phyloP scores from a whole-genome alignment of 2,888 invertebrate genomes.

The Chironomus tentans region DNA sequence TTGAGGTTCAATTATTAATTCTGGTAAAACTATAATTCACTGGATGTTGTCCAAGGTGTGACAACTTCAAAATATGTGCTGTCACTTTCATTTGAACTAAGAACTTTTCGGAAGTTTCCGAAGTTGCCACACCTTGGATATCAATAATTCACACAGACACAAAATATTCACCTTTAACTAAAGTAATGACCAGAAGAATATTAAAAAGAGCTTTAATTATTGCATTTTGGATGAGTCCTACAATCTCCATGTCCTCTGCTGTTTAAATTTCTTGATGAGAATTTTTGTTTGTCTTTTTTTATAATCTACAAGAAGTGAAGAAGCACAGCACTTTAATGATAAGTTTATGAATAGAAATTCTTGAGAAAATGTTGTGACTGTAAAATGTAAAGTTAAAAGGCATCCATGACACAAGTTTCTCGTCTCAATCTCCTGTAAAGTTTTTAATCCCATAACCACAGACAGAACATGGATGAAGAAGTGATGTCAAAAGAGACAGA shows the following conservation, averaged over 20 bases:
- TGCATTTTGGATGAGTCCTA: not conserved
- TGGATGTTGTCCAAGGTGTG: not conserved
- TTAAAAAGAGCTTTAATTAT: conserved; percentile 17
- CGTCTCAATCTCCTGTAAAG: not conserved
- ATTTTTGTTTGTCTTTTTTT: no score
- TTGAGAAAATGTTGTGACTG: no score
- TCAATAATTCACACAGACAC: not conserved
- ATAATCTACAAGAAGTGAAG: not conserved
- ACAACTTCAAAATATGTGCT: no score
- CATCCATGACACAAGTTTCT: not conserved
- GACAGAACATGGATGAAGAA: not conserved
- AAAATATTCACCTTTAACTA: conserved; percentile 12
- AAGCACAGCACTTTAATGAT: no score
- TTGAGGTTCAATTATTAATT: not conserved
- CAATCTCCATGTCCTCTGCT: conserved; percentile 5
- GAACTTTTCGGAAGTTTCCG: no score
- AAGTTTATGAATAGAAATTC: no score
- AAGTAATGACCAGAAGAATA: conserved; percentile 10
- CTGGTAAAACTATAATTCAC: no score
- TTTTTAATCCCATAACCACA: not conserved
- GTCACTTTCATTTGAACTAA: no score
- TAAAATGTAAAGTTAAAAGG: not conserved
- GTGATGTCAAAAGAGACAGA: not conserved
- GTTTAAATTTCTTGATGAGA: not conserved
- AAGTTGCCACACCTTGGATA: not conserved